Evolutionary conservation across 2,797 vertebrate genomes (phyloP), one percentile per base, ranked within the genome.

Genomic region (Sylvia borin): DNA sequence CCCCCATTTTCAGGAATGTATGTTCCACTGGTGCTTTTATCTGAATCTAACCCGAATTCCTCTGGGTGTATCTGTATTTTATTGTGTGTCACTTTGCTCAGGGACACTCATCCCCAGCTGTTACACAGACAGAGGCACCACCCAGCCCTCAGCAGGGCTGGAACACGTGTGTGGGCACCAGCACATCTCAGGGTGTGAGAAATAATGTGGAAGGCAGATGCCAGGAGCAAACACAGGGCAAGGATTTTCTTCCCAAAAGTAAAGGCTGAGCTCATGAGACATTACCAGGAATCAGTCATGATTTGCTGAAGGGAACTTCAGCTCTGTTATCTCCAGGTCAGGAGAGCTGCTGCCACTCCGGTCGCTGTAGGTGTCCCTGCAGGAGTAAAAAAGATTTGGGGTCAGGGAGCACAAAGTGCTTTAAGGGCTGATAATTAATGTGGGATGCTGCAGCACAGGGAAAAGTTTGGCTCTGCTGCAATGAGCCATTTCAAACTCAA

Each of bases 351-450:
- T 98, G 86, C 98, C 98, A 10, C 99, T 99, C 81, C 98, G 93
- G 89, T 99, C 98, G 3, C 99, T 99, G 97, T 99, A 99, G 10
- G 98, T 99, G 96, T 99, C 99, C 97, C 99, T 99, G 98, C 18
- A 77, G 77, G 81, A 65, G 54, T 11, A 36, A 94, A 36, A 94
- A 53, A 91, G 3, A 27, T 53, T 5, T 64, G 43, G 53, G 17
- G 34, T 85, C 10, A 83, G 1, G 4, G 51, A 68, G 76, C n/a
- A 60, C 29, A 21, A 24, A 26, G 32, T 3, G 25, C 45, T 65
- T 50, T 21, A 12, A 2, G 36, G 40, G 45, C 18, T 18, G 3
- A 3, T 19, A 43, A 70, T 25, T 25, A 7, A 58, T 1, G 6
- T 26, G 17, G 50, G 42, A 54, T 40, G 47, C 54, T 81, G 47